Conservation (phyloP, 2,797 vertebrate species). For the Lithobates pipiens region DNA sequence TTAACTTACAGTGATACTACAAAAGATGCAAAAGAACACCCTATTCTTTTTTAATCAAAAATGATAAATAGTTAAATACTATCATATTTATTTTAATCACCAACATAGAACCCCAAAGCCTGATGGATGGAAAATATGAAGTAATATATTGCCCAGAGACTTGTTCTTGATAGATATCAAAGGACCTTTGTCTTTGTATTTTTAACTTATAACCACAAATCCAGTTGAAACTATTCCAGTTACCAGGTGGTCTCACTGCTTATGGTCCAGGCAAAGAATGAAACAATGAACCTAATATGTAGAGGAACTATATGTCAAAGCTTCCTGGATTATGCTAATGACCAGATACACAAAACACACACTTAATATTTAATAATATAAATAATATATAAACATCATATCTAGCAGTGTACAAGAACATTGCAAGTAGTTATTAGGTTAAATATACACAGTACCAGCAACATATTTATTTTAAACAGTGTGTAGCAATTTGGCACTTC, state of each 20-base stretch:
- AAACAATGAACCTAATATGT: neutral
- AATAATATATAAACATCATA: too few species aligned
- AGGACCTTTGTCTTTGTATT: conserved; percentile 13
- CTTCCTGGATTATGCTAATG: neutral
- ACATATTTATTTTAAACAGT: too few species aligned
- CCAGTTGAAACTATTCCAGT: conserved; percentile 17
- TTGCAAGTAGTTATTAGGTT: too few species aligned
- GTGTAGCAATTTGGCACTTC: too few species aligned
- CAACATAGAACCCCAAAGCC: neutral
- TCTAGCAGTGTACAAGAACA: too few species aligned
- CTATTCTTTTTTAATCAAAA: neutral
- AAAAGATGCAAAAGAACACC: neutral
- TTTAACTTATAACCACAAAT: conserved; percentile 3
- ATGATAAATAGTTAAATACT: neutral
- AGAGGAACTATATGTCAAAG: neutral
- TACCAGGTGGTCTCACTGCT: conserved; percentile 25
- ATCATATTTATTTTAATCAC: conserved; percentile 1
- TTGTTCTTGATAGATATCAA: conserved; percentile 19
- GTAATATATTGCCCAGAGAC: conserved; percentile 7
- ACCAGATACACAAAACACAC: too few species aligned
- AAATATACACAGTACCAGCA: too few species aligned
- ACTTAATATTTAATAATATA: too few species aligned
- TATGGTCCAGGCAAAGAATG: neutral
- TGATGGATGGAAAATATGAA: conserved; percentile 5
- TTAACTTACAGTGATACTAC: neutral